Evolutionary conservation across 2,888 invertebrate species (phyloP).

Genomic region (Pseudanteris insignis): DNA sequence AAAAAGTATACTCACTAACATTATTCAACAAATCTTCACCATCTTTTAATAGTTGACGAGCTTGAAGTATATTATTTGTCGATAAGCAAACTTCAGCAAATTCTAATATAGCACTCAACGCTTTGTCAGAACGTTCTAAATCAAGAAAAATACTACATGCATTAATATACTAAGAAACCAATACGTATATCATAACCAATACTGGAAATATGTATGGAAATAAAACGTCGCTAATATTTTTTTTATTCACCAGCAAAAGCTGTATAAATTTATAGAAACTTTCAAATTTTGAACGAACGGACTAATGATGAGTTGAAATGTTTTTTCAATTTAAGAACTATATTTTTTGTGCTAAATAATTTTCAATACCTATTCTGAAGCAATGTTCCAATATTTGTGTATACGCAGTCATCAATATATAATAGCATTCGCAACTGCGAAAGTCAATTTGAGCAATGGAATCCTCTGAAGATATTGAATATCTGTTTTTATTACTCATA

Average conservation of each 20-base stretch:
- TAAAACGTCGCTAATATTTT: no score
- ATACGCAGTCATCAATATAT: slow-evolving; percentile 71
- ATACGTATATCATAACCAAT: no score
- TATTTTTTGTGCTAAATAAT: no score
- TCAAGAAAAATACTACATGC: no score
- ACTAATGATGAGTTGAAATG: no score
- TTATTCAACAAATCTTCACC: slow-evolving; percentile 62
- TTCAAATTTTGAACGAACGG: no score
- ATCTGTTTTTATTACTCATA: no score
- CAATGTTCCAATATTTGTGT: slow-evolving; percentile 72
- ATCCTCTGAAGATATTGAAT: slow-evolving; percentile 50
- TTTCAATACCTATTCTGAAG: slow-evolving; percentile 70
- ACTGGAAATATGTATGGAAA: background rate
- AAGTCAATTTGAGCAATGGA: slow-evolving; percentile 70
- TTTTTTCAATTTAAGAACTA: no score
- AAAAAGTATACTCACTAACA: no score
- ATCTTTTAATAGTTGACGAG: slow-evolving; percentile 69
- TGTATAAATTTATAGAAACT: no score
- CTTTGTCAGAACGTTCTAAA: slow-evolving; percentile 30
- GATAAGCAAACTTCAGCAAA: slow-evolving; percentile 71
- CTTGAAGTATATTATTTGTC: slow-evolving; percentile 70
- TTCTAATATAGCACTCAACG: slow-evolving; percentile 68
- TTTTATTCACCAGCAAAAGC: no score
- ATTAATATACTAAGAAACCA: no score
- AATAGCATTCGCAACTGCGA: slow-evolving; percentile 70